Base-by-base conservation (phyloP, 2,888 invertebrate genomes). In the Eupithecia tripunctaria region DNA sequence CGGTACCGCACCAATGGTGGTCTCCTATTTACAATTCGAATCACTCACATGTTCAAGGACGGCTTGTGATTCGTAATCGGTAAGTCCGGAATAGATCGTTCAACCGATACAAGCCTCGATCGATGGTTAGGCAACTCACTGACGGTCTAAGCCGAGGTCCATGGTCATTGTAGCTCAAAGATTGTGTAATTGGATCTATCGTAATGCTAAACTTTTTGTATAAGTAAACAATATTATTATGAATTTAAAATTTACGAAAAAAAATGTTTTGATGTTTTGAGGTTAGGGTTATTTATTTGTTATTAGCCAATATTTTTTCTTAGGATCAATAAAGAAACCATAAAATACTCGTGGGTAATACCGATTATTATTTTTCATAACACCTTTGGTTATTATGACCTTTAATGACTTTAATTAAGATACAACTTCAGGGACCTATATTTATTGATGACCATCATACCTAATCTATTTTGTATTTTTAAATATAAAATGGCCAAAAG, bases 21-120 rank as follows among this genome's bases (percentile, higher is more conserved):
- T 93, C 93, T 79, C 79, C 81, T 80, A 84, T 84, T 94, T 90
- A 87, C 88, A 90, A 93, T 93, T 93, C 92, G 84, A 88, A 88
- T 79, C 89, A 85, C 82, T 82, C 79, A 78, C 85, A 76, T 88
- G 91, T 89, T 81, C 93, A 94, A 94, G 93, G 94, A 88, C 92
- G n/a, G 32, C 29, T 36, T 63, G 90, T 91, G 88, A 91, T 91
- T 91, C 90, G 90, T 85, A 84, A 86, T 85, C 90, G 89, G 82
- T 83, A 81, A 82, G 85, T 86, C 90, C 88, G 90, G 91, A 92
- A 91, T 92, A 90, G 94, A 94, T 93, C 88, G 86, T 78, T 80
- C 77, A 77, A 75, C 76, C 83, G 93, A 92, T 92, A 91, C 79
- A 80, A 78, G 78, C 69, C 25, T 56, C 87, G 84, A 90, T 88